Conservation (phyloP, 2,888 invertebrate species). For the Apeira syringaria region DNA sequence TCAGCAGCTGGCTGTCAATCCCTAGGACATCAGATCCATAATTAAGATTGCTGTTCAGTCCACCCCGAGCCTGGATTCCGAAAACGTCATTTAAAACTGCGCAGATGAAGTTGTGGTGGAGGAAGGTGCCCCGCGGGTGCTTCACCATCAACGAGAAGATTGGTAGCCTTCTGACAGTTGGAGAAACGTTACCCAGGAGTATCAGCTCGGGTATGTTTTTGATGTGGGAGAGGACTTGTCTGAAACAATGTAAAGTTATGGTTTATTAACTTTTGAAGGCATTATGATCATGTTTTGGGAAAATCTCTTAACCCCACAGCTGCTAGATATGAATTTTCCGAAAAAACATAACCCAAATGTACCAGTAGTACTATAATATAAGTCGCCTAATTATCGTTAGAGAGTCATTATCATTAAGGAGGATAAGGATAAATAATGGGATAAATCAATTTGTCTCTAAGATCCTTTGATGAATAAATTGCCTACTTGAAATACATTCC, state of each 20-base stretch:
- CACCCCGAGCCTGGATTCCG: constrained; percentile 93
- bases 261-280: too few relatives aligned
- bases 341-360: too few relatives aligned
- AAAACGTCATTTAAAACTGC: constrained; percentile 95
- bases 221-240: constrained; percentile 91
- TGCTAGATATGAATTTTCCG: too few relatives aligned
- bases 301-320: too few relatives aligned
- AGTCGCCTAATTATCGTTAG: too few relatives aligned
- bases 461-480: too few relatives aligned
- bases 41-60: constrained; percentile 91
- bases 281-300: too few relatives aligned
- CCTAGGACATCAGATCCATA: constrained; percentile 94
- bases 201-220: constrained; percentile 91
- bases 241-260: constrained; percentile 62
- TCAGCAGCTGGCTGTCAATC: constrained; percentile 89
- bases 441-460: too few relatives aligned
- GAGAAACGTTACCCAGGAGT: constrained; percentile 88
- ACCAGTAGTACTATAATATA: too few relatives aligned
- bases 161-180: constrained; percentile 87
- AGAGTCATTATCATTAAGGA: too few relatives aligned
- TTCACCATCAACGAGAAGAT: constrained; percentile 94
- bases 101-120: constrained; percentile 95
- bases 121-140: constrained; percentile 91
- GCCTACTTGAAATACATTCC: too few relatives aligned
- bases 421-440: too few relatives aligned